Conservation (phyloP, 2,797 vertebrate species). For the Serranus cabrilla region DNA sequence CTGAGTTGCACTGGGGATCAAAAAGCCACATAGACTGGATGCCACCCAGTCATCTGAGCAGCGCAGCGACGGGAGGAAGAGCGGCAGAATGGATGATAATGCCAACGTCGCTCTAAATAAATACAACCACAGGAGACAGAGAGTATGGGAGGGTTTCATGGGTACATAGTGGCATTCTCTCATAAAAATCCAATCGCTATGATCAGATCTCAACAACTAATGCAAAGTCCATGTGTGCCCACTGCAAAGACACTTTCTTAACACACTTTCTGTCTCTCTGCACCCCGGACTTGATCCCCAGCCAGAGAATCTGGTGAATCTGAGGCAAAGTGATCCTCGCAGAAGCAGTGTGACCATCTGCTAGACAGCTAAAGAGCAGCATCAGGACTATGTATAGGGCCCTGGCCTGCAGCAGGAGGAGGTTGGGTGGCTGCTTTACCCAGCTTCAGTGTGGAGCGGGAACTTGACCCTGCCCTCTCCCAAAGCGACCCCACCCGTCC, state of each 20-base stretch:
- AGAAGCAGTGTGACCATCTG: slow-evolving; percentile 86
- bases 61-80: slow-evolving; percentile 29
- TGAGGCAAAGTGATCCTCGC: slow-evolving; percentile 85
- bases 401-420: slow-evolving; percentile 67
- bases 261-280: slow-evolving; percentile 64
- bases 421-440: slow-evolving; percentile 63
- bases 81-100: slow-evolving; percentile 42
- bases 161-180: slow-evolving; percentile 11
- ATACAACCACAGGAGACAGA: slow-evolving; percentile 27
- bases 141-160: slow-evolving; percentile 24
- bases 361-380: slow-evolving; percentile 86
- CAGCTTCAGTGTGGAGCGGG: slow-evolving; percentile 70
- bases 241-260: slow-evolving; percentile 44
- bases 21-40: slow-evolving; percentile 30
- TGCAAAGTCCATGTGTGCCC: slow-evolving; percentile 21
- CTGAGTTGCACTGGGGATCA: slow-evolving; percentile 40
- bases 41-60: slow-evolving; percentile 46
- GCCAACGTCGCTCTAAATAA: slow-evolving; percentile 57
- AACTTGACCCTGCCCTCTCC: slow-evolving; percentile 76
- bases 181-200: slow-evolving; percentile 43
- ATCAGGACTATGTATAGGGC: slow-evolving; percentile 90
- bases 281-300: slow-evolving; percentile 64
- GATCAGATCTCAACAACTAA: slow-evolving; percentile 44
- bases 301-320: slow-evolving; percentile 84
- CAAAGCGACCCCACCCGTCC: slow-evolving; percentile 41